Base-by-base conservation (phyloP, 2,888 invertebrate species). In the Pachydiplax longipennis region DNA sequence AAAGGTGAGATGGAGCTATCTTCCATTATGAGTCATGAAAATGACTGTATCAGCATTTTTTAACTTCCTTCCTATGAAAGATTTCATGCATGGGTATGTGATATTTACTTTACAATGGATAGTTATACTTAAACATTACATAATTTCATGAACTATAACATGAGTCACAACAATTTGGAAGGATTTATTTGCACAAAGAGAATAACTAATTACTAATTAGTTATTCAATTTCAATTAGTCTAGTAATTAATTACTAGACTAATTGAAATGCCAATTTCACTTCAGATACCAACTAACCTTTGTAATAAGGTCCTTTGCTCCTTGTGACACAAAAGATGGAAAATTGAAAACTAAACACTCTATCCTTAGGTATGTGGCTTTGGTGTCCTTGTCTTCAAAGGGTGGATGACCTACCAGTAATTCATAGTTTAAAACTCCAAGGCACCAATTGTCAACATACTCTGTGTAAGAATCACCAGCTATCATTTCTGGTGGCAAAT, bases 401-500 rank as follows among this genome's bases (percentile, higher is more conserved):
- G 99, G 99, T 8, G 99, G 99, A 92, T 96, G 95, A 0, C 99
- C 99, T 0, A 98, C 97, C 40, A 99, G 94, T 92, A 99, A 96
- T 94, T 99, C 99, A 93, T 97, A 99, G 93, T 98, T 98, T 0
- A 99, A 94, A 0, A 99, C 98, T 15, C 99, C 99, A 35, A 99
- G 95, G 93, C 98, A 98, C 99, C 99, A 99, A 58, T 99, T 95
- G 94, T 99, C 99, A 2, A 99, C 98, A 92, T 93, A 96, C 93
- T 98, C 97, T 92, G 97, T 97, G 93, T 99, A 99, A 0, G 97
- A 95, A 92, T 97, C 96, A 0, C 98, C 97, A 92, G 96, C 95
- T 10, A 99, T 96, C 99, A 99, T 99, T 95, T 99, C 99, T 12
- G 99, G 99, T 0, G 99, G 98, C 40, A 99, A 94, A 94, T 99